These are phyloP conservation scores for Belonocnema kinseyi DNA, from an alignment of 1,140 invertebrate species.

Conservation along the genomic window DNA sequence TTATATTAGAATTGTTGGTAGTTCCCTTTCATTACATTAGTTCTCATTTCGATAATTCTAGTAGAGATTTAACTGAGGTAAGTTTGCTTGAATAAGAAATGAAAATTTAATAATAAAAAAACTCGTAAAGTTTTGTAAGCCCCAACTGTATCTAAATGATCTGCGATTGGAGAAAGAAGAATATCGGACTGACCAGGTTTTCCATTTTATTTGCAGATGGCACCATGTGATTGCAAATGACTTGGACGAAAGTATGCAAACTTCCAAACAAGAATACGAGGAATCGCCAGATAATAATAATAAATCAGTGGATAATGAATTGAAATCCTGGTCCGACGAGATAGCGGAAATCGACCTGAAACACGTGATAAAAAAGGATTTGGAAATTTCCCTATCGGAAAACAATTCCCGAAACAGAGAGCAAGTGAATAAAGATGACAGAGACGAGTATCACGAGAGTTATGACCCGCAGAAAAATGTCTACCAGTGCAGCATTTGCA, in stretches of 20 bases:
- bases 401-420: background rate
- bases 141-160: background rate
- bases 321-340: background rate
- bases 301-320: background rate
- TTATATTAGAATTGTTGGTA: too few species aligned
- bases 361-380: too few species aligned
- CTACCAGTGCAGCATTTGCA: slow-evolving; percentile 73
- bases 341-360: background rate
- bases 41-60: too few species aligned
- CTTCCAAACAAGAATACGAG: background rate
- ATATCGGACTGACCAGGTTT: background rate
- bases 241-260: background rate
- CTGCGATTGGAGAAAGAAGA: background rate
- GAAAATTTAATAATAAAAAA: too few species aligned
- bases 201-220: slow-evolving; percentile 21
- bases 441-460: background rate
- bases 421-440: background rate
- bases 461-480: background rate
- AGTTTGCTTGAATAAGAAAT: too few species aligned
- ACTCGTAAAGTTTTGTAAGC: too few species aligned
- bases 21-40: too few species aligned
- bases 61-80: too few species aligned
- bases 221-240: slow-evolving; percentile 1
- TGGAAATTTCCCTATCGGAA: background rate
- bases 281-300: background rate